Conservation (phyloP, 2,888 invertebrate species). For the Bombylius major region DNA sequence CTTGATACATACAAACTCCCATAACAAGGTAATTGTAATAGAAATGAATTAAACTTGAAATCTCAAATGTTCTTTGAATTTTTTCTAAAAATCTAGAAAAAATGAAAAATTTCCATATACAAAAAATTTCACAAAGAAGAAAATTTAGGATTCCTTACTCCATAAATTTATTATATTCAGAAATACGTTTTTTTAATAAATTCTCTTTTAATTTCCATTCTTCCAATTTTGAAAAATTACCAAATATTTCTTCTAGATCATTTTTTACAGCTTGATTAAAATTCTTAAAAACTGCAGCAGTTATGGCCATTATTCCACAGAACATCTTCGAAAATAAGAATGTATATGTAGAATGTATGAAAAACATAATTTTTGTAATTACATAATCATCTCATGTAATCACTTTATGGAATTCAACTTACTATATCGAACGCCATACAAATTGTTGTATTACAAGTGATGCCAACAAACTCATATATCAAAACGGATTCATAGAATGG, state of each 20-base stretch:
- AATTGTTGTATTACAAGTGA: background rate
- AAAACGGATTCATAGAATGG: background rate
- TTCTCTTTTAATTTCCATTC: too few species aligned
- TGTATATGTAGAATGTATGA: too few species aligned
- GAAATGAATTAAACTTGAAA: background rate
- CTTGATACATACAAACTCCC: conserved; percentile 1
- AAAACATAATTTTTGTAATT: too few species aligned
- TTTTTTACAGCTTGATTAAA: background rate
- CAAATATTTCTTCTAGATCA: too few species aligned
- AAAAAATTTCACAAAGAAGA: too few species aligned
- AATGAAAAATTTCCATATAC: too few species aligned
- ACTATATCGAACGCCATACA: conserved; percentile 1
- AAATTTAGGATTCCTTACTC: too few species aligned
- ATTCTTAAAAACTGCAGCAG: background rate
- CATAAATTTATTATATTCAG: background rate
- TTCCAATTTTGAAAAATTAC: too few species aligned
- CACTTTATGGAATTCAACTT: background rate
- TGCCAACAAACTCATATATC: background rate
- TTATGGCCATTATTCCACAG: background rate
- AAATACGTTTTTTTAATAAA: too few species aligned
- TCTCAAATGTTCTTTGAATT: background rate
- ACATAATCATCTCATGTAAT: too few species aligned
- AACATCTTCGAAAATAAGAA: background rate
- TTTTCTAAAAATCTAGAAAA: too few species aligned
- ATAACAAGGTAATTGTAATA: conserved; percentile 2